A percentile compares a stretch with the other conserved stretches of the same genome.
Conservation (phyloP, 2,113 vertebrate genomes). For the Irena cyanogastra region DNA sequence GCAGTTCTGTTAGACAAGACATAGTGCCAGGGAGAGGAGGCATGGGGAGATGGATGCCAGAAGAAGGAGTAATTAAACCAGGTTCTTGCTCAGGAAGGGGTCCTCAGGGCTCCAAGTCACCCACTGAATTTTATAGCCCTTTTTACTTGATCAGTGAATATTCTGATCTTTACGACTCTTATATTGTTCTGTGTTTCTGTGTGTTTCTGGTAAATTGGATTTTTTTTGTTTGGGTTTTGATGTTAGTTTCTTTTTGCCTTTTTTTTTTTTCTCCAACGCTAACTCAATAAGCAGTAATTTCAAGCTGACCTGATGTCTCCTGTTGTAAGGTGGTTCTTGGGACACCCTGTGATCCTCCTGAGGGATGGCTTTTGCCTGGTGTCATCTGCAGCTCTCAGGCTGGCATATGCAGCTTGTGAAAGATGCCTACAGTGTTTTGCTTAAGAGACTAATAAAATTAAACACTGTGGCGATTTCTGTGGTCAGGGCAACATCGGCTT, state of each 20-base stretch:
- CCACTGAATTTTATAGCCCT: not conserved
- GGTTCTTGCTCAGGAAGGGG: not conserved
- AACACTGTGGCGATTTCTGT: not conserved
- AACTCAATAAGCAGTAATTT: not conserved
- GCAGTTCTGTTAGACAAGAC: not conserved
- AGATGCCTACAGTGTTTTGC: not conserved
- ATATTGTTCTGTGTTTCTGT: not conserved
- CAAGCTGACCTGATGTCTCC: not conserved
- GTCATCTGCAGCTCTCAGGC: not conserved
- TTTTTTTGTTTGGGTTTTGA: not conserved
- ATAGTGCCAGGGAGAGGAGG: not conserved
- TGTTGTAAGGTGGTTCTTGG: not conserved
- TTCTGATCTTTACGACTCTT: not conserved
- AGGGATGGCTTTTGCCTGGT: not conserved
- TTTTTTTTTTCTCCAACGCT: fast-evolving
- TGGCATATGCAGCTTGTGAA: not conserved
- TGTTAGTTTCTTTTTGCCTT: not conserved
- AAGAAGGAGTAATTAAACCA: not conserved
- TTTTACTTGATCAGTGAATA: not conserved
- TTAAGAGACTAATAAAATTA: not conserved
- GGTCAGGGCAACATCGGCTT: not conserved
- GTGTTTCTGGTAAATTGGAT: not conserved
- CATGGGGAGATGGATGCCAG: fast-evolving
- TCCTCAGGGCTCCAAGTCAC: not conserved
- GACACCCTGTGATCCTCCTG: not conserved